These are phyloP conservation scores for Drosophila algonquin DNA, from an alignment of 2,888 invertebrate species.

Conservation along the genomic window DNA sequence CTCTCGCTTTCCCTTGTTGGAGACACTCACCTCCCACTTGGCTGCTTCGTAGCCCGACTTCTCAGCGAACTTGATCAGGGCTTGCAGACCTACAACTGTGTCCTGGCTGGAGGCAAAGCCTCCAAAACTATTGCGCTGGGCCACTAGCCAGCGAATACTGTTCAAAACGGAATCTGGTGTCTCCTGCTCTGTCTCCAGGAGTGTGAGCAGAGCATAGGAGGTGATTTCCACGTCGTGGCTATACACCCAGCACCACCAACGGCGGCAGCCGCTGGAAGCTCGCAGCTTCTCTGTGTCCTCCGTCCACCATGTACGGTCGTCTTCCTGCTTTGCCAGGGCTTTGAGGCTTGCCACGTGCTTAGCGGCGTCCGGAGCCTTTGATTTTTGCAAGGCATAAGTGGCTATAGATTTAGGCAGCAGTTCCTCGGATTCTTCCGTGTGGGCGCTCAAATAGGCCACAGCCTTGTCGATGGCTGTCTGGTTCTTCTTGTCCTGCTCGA, in stretches of 20 bases:
- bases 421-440: conserved; percentile 87
- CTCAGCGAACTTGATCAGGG: conserved; percentile 85
- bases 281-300: conserved; percentile 85
- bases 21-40: conserved; percentile 86
- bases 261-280: conserved; percentile 17
- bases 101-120: conserved; percentile 92
- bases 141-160: conserved; percentile 90
- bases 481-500: conserved; percentile 85
- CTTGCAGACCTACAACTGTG: conserved; percentile 89
- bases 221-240: conserved; percentile 81
- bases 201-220: conserved; percentile 78
- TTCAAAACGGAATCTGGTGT: conserved; percentile 81
- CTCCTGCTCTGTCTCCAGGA: conserved; percentile 64
- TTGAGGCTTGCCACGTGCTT: conserved; percentile 75
- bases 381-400: conserved; percentile 90
- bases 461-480: conserved; percentile 89
- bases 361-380: conserved; percentile 88
- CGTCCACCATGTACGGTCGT: conserved; percentile 92
- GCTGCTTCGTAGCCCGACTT: conserved; percentile 85
- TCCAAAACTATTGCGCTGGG: conserved; percentile 88
- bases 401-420: conserved; percentile 91
- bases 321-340: conserved; percentile 86
- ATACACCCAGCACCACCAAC: conserved; percentile 84
- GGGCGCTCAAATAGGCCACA: conserved; percentile 89
- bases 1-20: conserved; percentile 83